Evolutionary conservation across 2,797 vertebrate genomes (phyloP), one percentile per base, ranked within the genome.

Genomic region (Myotis findleyi): DNA sequence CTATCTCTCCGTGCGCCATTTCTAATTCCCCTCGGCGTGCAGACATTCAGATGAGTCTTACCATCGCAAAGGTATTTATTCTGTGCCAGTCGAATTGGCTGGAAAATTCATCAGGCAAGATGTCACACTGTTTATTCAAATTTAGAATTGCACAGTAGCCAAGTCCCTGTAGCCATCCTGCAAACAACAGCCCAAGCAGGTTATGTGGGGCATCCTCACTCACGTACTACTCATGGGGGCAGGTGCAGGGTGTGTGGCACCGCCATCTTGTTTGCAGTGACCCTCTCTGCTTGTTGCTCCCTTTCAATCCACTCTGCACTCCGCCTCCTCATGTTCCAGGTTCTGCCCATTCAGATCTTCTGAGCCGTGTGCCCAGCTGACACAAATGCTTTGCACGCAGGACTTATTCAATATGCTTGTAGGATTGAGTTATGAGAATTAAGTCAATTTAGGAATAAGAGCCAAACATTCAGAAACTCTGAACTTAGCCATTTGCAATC

Each of bases 41-140:
- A 94, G 69, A 41, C 30, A 25, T 96, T 87, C 73, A 64, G 71
- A 84, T 81, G 89, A 93, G 59, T 57, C n/a, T 80, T 30, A 36
- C 38, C 44, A 79, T 66, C 86, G 88, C 76, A 88, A n/a, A 86
- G 72, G 55, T 91, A 25, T 86, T 87, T 90, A 72, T 89, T 62
- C 47, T 68, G 64, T 41, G 64, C 88, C 82, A 89, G 36, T 75
- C 64, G 66, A 95, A 90, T 79, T 86, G 83, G 13, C 59, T 88
- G 12, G 83, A 72, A 91, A 87, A 83, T 85, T 85, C 38, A 30
- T 64, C 47, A 87, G 71, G 27, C 51, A 75, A 69, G 33, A 80
- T 69, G 57, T 44, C 85, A 69, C 91, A 44, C 49, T 62, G n/a
- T 84, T 96, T 76, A 87, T 91, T 96, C 88, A 89, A 72, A 84